phyloP scores from a whole-genome alignment of 2,888 invertebrate genomes.

The Tromatobia lineatoria region DNA sequence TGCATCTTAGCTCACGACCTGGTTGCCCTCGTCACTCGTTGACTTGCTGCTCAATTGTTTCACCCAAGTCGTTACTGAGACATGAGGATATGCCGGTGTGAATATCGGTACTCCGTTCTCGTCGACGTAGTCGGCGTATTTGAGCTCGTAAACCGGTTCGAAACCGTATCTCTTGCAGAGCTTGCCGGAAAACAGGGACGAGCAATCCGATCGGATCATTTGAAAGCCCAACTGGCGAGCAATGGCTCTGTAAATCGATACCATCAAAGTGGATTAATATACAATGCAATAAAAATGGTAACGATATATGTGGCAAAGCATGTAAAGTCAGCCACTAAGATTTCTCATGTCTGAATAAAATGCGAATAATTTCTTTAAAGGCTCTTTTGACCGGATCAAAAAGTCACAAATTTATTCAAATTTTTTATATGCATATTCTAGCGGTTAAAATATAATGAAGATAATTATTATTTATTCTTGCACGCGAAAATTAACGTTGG shows the following conservation, averaged over 20 bases:
- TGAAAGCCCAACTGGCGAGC: slow-evolving; percentile 87
- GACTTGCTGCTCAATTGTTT: slow-evolving; percentile 23
- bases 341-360: neutral
- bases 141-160: slow-evolving; percentile 88
- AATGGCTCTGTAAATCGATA: slow-evolving; percentile 87
- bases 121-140: slow-evolving; percentile 89
- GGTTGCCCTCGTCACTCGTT: slow-evolving; percentile 30
- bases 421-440: too few species aligned
- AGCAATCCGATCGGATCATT: slow-evolving; percentile 90
- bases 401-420: too few species aligned
- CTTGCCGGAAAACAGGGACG: slow-evolving; percentile 91
- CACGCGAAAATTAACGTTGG: too few species aligned
- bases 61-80: slow-evolving; percentile 87
- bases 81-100: slow-evolving; percentile 89
- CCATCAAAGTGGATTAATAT: neutral
- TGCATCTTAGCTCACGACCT: neutral
- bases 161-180: slow-evolving; percentile 91
- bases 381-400: too few species aligned
- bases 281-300: neutral
- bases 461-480: too few species aligned
- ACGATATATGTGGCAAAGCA: neutral
- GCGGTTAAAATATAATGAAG: too few species aligned
- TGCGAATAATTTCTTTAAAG: too few species aligned
- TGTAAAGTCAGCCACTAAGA: slow-evolving; percentile 2
- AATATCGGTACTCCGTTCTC: slow-evolving; percentile 89